Evolutionary conservation across 1,140 invertebrate genomes (phyloP).

Genomic region (Linepithema humile): DNA sequence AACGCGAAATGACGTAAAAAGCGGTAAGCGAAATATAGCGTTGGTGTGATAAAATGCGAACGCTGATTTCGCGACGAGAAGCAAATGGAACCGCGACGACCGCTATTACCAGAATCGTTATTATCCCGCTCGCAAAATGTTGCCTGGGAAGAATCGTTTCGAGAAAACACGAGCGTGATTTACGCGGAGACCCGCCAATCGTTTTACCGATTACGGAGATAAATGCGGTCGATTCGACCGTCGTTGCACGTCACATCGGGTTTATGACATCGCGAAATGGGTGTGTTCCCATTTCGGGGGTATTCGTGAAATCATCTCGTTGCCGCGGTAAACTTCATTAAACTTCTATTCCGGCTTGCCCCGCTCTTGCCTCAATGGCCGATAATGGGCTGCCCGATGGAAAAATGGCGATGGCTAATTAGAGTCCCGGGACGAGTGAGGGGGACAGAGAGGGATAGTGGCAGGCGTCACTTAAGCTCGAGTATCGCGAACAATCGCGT

Average conservation of each 20-base stretch:
- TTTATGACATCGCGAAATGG: slow-evolving; percentile 55
- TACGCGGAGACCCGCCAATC: slow-evolving; percentile 55
- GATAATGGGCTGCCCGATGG: slow-evolving; percentile 70
- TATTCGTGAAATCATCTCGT: slow-evolving; percentile 66
- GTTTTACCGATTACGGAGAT: slow-evolving; percentile 54
- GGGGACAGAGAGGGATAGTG: not conserved
- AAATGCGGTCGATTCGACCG: slow-evolving; percentile 55
- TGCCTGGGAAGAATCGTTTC: slow-evolving; percentile 52
- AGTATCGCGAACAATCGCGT: slow-evolving; percentile 65
- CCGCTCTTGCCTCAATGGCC: slow-evolving; percentile 66
- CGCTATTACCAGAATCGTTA: slow-evolving; percentile 57
- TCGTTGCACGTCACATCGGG: slow-evolving; percentile 50
- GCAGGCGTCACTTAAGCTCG: slow-evolving; percentile 47
- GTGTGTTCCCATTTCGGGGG: slow-evolving; percentile 54
- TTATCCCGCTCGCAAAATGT: slow-evolving; percentile 50
- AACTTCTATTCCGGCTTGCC: slow-evolving; percentile 71
- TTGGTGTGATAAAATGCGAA: slow-evolving; percentile 42
- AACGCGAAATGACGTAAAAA: slow-evolving; percentile 12
- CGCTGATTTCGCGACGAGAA: slow-evolving; percentile 38
- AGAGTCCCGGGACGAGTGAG: slow-evolving; percentile 45
- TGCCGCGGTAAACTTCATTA: slow-evolving; percentile 72
- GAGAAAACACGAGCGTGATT: slow-evolving; percentile 58
- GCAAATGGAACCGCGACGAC: slow-evolving; percentile 53
- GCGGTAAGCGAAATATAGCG: slow-evolving; percentile 12
- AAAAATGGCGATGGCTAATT: slow-evolving; percentile 71